phyloP scores from a whole-genome alignment of 2,888 invertebrate species.

The Andrena camellia region DNA sequence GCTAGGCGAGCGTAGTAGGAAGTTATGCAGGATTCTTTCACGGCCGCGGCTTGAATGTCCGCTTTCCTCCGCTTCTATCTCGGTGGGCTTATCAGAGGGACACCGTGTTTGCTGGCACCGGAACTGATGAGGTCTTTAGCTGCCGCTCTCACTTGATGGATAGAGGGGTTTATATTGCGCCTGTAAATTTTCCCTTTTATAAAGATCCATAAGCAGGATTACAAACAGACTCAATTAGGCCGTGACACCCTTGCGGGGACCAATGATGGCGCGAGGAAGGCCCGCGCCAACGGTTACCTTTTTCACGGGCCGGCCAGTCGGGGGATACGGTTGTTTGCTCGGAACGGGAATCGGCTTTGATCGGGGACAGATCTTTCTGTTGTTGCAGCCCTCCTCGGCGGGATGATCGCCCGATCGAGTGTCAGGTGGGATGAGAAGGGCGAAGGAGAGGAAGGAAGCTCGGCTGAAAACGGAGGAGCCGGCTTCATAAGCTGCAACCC shows the following conservation, averaged over 20 bases:
- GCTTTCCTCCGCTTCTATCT: slow-evolving; percentile 58
- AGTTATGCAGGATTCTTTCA: slow-evolving; percentile 71
- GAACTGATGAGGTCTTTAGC: slow-evolving; percentile 78
- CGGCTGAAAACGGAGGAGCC: slow-evolving; percentile 55
- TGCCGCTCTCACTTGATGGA: slow-evolving; percentile 76
- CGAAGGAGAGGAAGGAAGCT: not conserved
- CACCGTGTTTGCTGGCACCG: slow-evolving; percentile 72
- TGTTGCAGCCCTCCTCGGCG: not conserved
- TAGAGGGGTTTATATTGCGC: slow-evolving; percentile 76
- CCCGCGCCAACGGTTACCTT: slow-evolving; percentile 59
- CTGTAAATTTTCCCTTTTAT: slow-evolving; percentile 79
- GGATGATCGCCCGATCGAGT: slow-evolving; percentile 21
- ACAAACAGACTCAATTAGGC: slow-evolving; percentile 77
- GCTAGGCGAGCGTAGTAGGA: slow-evolving; percentile 29
- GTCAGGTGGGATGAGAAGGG: not conserved
- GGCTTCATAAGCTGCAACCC: slow-evolving; percentile 68
- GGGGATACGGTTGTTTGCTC: slow-evolving; percentile 39
- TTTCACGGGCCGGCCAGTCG: slow-evolving; percentile 33
- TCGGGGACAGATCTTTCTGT: slow-evolving; percentile 15
- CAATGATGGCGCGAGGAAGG: slow-evolving; percentile 53
- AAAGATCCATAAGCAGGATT: slow-evolving; percentile 77
- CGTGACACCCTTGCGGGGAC: slow-evolving; percentile 56
- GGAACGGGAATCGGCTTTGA: slow-evolving; percentile 40
- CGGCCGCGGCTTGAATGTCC: slow-evolving; percentile 51
- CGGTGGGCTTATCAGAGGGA: slow-evolving; percentile 68